Evolutionary conservation across 2,113 vertebrate species (phyloP).

Genomic region (Cisticola juncidis): DNA sequence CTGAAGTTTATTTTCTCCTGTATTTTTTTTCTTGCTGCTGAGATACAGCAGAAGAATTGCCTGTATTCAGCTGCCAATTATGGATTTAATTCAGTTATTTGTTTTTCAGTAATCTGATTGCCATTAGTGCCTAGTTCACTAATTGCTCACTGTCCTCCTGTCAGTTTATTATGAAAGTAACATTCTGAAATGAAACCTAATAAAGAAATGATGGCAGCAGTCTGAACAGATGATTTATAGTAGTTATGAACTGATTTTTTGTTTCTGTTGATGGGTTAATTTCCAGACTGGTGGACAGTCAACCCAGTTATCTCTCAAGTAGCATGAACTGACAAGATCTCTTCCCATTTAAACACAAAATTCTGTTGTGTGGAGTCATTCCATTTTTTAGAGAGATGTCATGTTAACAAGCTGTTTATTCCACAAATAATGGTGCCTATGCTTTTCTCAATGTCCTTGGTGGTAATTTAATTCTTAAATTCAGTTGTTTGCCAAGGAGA

Average conservation of each 20-base stretch:
- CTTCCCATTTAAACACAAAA: background rate
- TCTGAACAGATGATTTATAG: background rate
- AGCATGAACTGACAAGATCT: background rate
- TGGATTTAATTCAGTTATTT: background rate
- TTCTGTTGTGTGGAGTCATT: background rate
- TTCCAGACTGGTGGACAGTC: background rate
- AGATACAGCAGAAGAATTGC: background rate
- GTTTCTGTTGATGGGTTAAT: background rate
- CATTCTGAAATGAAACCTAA: background rate
- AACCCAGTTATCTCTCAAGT: background rate
- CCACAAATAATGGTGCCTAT: background rate
- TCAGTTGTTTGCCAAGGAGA: background rate
- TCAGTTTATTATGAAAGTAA: background rate
- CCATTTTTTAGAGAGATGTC: background rate
- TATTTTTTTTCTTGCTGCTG: background rate
- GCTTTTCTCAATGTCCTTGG: background rate
- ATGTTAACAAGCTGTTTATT: background rate
- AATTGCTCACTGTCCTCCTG: background rate
- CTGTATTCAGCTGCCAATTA: background rate
- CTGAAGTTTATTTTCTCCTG: background rate
- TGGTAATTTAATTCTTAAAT: background rate
- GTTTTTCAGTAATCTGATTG: conserved; percentile 21
- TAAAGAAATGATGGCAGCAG: background rate
- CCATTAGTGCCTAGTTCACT: background rate
- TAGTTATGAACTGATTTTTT: background rate